Evolutionary conservation across 2,797 vertebrate species (phyloP).

Genomic region (Chromis chromis): DNA sequence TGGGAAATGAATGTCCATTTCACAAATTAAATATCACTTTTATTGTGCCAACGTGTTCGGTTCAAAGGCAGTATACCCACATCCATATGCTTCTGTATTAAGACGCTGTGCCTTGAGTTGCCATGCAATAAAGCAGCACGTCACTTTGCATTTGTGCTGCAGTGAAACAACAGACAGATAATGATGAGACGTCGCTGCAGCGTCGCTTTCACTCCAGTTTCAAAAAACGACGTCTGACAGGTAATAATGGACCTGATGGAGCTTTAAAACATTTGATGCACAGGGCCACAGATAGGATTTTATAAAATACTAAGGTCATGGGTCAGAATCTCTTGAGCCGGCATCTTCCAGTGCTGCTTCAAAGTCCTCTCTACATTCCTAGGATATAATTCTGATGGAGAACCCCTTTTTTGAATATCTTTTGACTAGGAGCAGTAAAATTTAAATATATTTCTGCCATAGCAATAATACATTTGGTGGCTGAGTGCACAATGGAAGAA

Average conservation of each 20-base stretch:
- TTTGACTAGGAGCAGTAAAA: not conserved
- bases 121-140: constrained; percentile 41
- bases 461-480: not conserved
- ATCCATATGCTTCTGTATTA: constrained; percentile 21
- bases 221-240: constrained; percentile 50
- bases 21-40: constrained; percentile 5
- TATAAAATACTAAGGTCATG: not conserved
- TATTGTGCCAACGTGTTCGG: not conserved
- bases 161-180: constrained; percentile 36
- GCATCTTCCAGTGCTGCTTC: not conserved
- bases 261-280: constrained; percentile 12
- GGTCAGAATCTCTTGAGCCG: not conserved
- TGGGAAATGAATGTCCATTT: not conserved
- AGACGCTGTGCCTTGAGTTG: not conserved
- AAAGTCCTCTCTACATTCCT: not conserved
- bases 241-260: constrained; percentile 36
- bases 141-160: constrained; percentile 59
- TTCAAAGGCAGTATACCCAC: not conserved
- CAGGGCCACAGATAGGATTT: not conserved
- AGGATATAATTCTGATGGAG: not conserved
- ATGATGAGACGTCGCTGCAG: constrained; percentile 36
- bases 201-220: constrained; percentile 24
- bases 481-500: not conserved
- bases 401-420: not conserved
- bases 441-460: not conserved